Evolutionary conservation across 2,888 invertebrate species (phyloP), one percentile per base, ranked within the genome.

Genomic region (Xiphydria camelus): DNA sequence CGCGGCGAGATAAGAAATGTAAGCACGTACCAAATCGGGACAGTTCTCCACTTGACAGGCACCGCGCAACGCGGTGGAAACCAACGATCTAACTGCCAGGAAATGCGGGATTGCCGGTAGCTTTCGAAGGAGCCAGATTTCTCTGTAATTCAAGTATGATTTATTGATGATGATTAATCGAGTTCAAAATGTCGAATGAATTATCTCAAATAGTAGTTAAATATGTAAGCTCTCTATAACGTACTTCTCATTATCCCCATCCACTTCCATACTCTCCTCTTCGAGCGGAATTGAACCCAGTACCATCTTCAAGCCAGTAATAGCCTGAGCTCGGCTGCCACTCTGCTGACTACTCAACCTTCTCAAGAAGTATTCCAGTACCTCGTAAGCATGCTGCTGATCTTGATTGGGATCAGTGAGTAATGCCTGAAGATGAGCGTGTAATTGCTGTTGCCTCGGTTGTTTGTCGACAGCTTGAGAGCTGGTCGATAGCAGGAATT

Each of bases 21-120:
- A 96, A 26, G 89, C 88, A 43, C 87, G 86, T 44, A 93, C 86
- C 71, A 92, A 79, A 0, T 82, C 78, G 0, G 94, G 92, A 64
- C 88, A 87, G 61, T 93, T 94, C 79, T 97, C 96, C 45, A 93
- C 90, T 66, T 91, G 88, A 68, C 93, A 89, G 1, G 95, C 95
- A 53, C 91, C 87, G 4, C 91, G 81, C n/a, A 94, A 73, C 32
- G 88, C 88, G 2, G 77, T 77, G 47, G 87, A 83, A 45, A 88
- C 83, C 49, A 87, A 82, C n/a, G 81, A 81, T 20, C 86, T 82
- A 7, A 90, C 84, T 2, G 83, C 79, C 9, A 78, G 76, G 77
- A 96, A 94, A 74, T 93, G 91, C 0, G 88, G 87, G 49, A 94
- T 84, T 21, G 82, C 80, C 31, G 89, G 88, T 42, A 91, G 77